Conservation (phyloP, 2,113 vertebrate species). For the Podarcis muralis region DNA sequence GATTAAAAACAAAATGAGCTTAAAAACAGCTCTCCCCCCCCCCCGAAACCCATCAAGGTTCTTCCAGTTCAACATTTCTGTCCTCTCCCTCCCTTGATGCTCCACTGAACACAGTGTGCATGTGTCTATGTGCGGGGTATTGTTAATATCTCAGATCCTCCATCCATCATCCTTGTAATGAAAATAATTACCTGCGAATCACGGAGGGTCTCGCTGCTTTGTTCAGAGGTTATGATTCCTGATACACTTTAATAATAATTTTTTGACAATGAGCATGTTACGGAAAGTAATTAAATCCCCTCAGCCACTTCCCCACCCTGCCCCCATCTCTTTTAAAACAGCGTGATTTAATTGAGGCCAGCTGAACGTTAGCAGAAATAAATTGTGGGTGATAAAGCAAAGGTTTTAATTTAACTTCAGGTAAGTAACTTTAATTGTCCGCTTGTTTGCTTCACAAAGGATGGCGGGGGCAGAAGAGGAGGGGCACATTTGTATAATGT, state of each 20-base stretch:
- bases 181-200: conserved; percentile 58
- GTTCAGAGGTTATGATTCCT: conserved; percentile 63
- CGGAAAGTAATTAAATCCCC: conserved; percentile 73
- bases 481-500: background rate
- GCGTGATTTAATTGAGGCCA: conserved; percentile 71
- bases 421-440: conserved; percentile 19
- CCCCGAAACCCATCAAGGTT: background rate
- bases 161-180: conserved; percentile 38
- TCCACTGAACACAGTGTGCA: background rate
- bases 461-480: fast-evolving
- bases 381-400: conserved; percentile 52
- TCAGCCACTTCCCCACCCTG: background rate
- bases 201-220: conserved; percentile 48
- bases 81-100: conserved; percentile 25
- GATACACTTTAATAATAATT: conserved; percentile 62
- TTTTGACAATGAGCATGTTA: conserved; percentile 52
- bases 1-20: background rate
- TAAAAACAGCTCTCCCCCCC: background rate
- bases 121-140: background rate
- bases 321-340: background rate
- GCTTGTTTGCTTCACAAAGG: background rate
- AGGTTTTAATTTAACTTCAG: conserved; percentile 38
- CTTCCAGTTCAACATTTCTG: background rate
- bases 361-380: conserved; percentile 57
- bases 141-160: background rate